Conservation (phyloP, 2,113 vertebrate species). For the Apodemus sylvaticus region DNA sequence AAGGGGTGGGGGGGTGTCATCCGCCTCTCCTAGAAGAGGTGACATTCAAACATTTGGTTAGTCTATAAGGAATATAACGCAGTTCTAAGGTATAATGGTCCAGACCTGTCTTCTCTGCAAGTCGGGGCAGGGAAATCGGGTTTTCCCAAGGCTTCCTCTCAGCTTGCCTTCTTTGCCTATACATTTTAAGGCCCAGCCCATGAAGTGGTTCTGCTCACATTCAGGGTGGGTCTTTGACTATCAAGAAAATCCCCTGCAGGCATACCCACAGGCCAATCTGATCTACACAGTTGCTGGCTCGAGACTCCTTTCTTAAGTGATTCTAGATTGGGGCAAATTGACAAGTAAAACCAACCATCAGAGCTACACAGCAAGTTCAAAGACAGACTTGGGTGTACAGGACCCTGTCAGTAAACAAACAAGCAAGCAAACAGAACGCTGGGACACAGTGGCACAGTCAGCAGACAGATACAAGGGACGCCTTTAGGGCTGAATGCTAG, state of each 20-base stretch:
- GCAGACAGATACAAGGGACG: no score
- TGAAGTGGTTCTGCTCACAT: background rate
- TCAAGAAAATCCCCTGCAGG: background rate
- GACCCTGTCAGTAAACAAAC: background rate
- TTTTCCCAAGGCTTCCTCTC: background rate
- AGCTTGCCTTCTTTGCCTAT: background rate
- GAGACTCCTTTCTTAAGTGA: background rate
- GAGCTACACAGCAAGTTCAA: background rate
- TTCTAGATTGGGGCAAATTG: background rate
- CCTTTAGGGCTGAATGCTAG: background rate
- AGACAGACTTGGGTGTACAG: background rate
- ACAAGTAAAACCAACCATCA: background rate
- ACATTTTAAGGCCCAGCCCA: background rate
- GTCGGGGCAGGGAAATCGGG: background rate
- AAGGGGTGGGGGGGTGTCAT: fast-evolving
- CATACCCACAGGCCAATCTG: background rate
- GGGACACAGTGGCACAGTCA: background rate
- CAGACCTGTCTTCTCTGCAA: background rate
- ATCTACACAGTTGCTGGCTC: background rate
- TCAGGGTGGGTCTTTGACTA: background rate
- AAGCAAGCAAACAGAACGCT: background rate
- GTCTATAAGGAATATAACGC: background rate
- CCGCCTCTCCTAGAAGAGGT: background rate
- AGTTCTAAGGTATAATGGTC: background rate
- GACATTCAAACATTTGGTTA: background rate